phyloP scores from a whole-genome alignment of 2,797 vertebrate genomes.

The Pipistrellus nathusii region DNA sequence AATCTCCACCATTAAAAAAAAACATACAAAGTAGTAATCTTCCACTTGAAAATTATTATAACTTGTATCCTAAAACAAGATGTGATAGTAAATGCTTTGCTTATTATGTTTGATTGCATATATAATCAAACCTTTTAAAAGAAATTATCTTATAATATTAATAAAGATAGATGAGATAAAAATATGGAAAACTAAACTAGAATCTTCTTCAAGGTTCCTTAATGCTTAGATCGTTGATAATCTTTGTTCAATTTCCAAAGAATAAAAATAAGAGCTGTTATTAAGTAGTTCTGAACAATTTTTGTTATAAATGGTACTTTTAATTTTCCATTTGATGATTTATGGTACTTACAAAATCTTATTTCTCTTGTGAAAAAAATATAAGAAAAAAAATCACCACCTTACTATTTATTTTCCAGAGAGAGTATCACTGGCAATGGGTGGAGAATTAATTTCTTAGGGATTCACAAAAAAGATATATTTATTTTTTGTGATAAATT shows the following conservation, averaged over 20 bases:
- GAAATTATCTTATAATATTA: conserved; percentile 30
- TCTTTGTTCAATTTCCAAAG: background rate
- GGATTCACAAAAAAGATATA: background rate
- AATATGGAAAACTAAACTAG: background rate
- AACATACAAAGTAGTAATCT: background rate
- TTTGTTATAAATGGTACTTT: conserved; percentile 13
- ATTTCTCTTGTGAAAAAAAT: conserved; percentile 18
- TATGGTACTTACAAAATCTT: background rate
- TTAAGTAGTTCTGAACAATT: background rate
- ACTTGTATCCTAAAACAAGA: background rate
- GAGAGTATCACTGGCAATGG: background rate
- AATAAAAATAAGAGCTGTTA: background rate
- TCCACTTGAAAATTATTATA: conserved; percentile 2
- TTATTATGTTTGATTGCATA: background rate
- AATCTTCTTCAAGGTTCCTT: background rate
- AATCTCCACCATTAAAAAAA: background rate
- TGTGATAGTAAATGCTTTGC: background rate
- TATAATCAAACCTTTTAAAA: conserved; percentile 3
- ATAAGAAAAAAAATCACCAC: conserved; percentile 8
- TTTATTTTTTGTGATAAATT: background rate
- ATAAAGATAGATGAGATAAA: conserved; percentile 16
- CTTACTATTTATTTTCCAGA: background rate
- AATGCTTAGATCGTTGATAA: background rate
- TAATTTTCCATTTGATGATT: conserved; percentile 44
- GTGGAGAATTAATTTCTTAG: background rate